These are phyloP conservation scores for Ectropis crepuscularia DNA, from an alignment of 2,888 invertebrate genomes.

Conservation along the genomic window DNA sequence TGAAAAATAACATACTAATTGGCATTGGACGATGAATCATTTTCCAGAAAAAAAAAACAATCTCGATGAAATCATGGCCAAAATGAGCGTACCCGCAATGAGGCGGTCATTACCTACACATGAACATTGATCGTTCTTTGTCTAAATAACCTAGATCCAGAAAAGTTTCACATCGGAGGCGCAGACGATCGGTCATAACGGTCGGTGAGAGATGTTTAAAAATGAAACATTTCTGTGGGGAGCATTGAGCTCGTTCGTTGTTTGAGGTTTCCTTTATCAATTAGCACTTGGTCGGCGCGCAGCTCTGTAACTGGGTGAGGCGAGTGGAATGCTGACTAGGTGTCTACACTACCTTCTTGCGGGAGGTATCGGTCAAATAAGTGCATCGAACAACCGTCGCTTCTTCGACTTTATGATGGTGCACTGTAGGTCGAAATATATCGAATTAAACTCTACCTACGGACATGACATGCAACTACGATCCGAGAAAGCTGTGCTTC, in stretches of 20 bases:
- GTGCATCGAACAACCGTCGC: slow-evolving; percentile 2
- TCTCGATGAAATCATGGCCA: slow-evolving; percentile 18
- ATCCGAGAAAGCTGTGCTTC: slow-evolving; percentile 35
- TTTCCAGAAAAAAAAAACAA: slow-evolving; percentile 11
- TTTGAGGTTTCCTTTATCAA: slow-evolving; percentile 84
- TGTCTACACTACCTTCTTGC: slow-evolving; percentile 56
- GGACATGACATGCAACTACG: slow-evolving; percentile 48
- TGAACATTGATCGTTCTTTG: slow-evolving; percentile 29
- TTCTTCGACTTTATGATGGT: slow-evolving; percentile 16
- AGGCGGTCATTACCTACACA: slow-evolving; percentile 2
- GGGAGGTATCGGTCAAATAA: slow-evolving; percentile 52
- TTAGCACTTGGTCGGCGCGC: slow-evolving; percentile 80
- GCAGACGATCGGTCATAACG: slow-evolving; percentile 74
- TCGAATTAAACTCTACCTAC: slow-evolving; percentile 2
- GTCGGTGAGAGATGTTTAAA: slow-evolving; percentile 77
- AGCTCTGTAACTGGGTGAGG: slow-evolving; percentile 83
- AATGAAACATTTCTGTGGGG: slow-evolving; percentile 84
- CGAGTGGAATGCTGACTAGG: slow-evolving; percentile 73
- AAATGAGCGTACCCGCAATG: slow-evolving; percentile 7
- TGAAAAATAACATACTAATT: slow-evolving; percentile 6
- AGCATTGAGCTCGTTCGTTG: slow-evolving; percentile 83
- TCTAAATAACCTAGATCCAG: slow-evolving; percentile 49
- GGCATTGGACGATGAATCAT: slow-evolving; percentile 24
- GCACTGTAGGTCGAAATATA: slow-evolving; percentile 7
- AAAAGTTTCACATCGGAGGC: slow-evolving; percentile 38